phyloP scores from a whole-genome alignment of 2,888 invertebrate genomes.

The Tetramorium bicarinatum region DNA sequence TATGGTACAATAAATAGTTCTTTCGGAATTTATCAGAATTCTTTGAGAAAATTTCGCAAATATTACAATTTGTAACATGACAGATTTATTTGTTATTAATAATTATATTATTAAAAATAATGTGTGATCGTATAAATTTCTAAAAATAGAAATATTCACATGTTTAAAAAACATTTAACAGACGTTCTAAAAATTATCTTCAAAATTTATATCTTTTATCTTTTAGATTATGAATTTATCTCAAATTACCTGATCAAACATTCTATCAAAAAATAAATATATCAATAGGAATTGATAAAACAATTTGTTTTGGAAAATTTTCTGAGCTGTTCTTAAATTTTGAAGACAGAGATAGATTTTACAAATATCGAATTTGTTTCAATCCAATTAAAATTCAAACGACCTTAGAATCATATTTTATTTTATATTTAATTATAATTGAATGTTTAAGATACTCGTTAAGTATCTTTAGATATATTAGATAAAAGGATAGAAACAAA shows the following conservation, averaged over 20 bases:
- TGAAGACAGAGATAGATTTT: not conserved
- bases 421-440: constrained; percentile 6
- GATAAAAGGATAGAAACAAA: not conserved
- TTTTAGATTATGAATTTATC: not conserved
- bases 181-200: not conserved
- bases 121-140: not conserved
- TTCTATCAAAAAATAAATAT: not conserved
- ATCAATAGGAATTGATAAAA: not conserved
- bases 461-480: not conserved
- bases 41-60: not conserved
- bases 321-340: not conserved
- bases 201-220: constrained; percentile 1
- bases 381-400: not conserved
- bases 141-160: not conserved
- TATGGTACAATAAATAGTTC: not conserved
- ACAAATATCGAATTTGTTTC: not conserved
- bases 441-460: not conserved
- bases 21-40: not conserved
- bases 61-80: not conserved
- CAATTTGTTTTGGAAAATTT: not conserved
- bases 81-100: not conserved
- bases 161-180: not conserved
- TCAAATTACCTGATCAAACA: not conserved
- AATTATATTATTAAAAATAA: not conserved
- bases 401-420: not conserved